A percentile compares a stretch with the other conserved stretches of the same genome.
phyloP scores from a whole-genome alignment of 2,113 vertebrate species.

The Hydropotes inermis region DNA sequence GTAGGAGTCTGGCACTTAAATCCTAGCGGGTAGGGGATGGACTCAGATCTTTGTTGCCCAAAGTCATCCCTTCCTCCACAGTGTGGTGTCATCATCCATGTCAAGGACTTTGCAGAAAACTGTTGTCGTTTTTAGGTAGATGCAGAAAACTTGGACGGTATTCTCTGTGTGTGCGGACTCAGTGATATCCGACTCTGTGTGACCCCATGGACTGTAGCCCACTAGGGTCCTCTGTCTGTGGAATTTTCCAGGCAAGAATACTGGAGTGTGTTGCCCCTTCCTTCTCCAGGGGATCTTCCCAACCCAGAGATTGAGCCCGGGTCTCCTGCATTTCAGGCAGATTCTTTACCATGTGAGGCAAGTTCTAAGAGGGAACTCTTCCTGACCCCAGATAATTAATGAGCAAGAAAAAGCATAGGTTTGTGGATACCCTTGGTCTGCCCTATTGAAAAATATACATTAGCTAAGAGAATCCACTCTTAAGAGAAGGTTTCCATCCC shows the following conservation, averaged over 20 bases:
- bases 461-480: background rate
- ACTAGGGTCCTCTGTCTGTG: background rate
- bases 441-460: background rate
- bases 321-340: background rate
- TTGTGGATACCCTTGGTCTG: background rate
- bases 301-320: fast-evolving
- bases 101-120: background rate
- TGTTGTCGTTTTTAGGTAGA: background rate
- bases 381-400: constrained; percentile 26
- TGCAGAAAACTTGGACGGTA: background rate
- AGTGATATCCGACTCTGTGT: background rate
- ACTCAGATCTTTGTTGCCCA: background rate
- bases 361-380: constrained; percentile 24
- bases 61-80: background rate
- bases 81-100: background rate
- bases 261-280: background rate
- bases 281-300: background rate
- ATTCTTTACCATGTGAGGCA: background rate
- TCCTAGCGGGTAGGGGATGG: background rate
- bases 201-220: background rate
- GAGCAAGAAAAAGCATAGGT: constrained; percentile 25
- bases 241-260: background rate
- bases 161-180: background rate
- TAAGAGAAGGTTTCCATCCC: background rate
- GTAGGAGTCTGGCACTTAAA: background rate